Percentiles rank a stretch among this genome's conserved stretches.
Conservation (phyloP, 2,113 vertebrate genomes). For the Panurus biarmicus region DNA sequence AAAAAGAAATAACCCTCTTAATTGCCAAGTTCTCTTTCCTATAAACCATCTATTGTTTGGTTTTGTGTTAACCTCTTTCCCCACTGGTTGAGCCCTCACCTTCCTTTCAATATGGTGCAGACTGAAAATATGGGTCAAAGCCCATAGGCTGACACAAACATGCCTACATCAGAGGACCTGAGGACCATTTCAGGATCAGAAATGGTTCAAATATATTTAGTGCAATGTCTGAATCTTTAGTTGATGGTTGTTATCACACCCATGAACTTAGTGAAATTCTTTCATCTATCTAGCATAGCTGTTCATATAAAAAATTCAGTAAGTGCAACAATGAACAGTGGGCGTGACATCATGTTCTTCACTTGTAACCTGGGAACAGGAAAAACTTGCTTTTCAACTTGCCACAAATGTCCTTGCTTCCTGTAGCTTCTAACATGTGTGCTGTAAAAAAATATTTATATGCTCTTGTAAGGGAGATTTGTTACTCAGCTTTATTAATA, state of each 20-base stretch:
- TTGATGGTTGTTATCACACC: neutral
- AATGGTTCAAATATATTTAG: neutral
- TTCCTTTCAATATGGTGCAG: neutral
- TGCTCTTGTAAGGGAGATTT: neutral
- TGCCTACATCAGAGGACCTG: too few species aligned
- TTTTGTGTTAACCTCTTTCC: neutral
- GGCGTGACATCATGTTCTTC: neutral
- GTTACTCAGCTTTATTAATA: neutral
- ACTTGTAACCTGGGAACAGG: neutral
- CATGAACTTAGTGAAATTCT: neutral
- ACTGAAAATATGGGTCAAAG: neutral
- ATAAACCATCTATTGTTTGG: neutral
- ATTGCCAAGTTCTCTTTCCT: neutral
- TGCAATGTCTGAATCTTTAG: neutral
- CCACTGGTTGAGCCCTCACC: neutral
- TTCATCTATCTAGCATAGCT: neutral
- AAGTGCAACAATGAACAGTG: neutral
- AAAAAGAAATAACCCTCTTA: neutral
- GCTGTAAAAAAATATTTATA: neutral
- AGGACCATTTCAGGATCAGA: neutral
- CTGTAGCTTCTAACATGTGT: neutral
- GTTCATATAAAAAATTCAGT: neutral
- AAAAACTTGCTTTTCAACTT: slow-evolving; percentile 23
- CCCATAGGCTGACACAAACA: neutral
- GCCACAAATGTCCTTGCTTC: neutral